Base-by-base conservation (phyloP, 2,797 vertebrate species). In the Mareca penelope region DNA sequence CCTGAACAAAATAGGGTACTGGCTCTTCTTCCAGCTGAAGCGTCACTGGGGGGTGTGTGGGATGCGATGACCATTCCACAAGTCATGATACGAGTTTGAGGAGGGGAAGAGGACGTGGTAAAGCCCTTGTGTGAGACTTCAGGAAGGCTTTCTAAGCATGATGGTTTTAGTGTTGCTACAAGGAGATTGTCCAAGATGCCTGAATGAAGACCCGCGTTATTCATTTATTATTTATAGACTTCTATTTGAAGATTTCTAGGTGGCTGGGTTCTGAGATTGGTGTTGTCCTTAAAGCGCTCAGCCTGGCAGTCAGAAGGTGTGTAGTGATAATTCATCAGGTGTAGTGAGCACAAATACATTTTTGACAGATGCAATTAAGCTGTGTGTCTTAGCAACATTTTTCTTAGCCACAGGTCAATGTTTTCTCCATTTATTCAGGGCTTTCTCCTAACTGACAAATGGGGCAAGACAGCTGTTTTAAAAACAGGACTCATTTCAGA, bases 351-450 rank as follows among this genome's bases (percentile, higher is more conserved):
- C 12, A 1, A 88, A 87, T 72, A 79, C 48, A n/a, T 77, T 95
- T 95, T 88, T 95, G 95, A 96, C 93, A 93, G 91, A 79, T 86
- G 87, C 91, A 95, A 91, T 96, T 95, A 95, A 83, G 89, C 85
- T 63, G 59, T 93, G 84, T 0, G 14, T 89, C 85, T 92, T 84
- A 73, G 93, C 73, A 96, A 67, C 82, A 63, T 89, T 95, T 96
- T 93, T 95, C 95, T 95, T 94, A 89, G 89, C 80, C 72, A 70
- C 78, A 79, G 93, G 93, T 96, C 93, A 93, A 24, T 26, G 70
- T 77, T 12, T 77, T 94, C 70, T 69, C 85, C 39, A 40, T 95
- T 94, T 95, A 80, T 95, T 85, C 85, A 56, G 82, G 57, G 59
- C 90, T 92, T 83, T 94, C 65, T 94, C 56, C 90, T 61, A 86